Percentiles rank a stretch among this genome's conserved stretches.
Evolutionary conservation across 2,113 vertebrate species (phyloP).

Genomic region (Nycticryphes semicollaris): DNA sequence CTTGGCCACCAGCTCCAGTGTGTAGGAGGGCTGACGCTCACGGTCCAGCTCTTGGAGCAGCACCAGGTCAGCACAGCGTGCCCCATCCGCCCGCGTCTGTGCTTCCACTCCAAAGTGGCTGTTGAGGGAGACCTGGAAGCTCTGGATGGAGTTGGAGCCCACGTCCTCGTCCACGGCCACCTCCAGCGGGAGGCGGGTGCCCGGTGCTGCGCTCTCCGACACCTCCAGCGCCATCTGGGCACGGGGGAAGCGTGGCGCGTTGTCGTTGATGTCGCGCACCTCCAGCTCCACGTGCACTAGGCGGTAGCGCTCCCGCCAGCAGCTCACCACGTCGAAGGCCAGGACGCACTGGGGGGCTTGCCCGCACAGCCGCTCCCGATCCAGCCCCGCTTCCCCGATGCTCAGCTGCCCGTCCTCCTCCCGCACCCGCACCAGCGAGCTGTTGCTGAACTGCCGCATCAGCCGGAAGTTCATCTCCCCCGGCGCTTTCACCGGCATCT

Average conservation of each 20-base stretch:
- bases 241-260: slow-evolving; percentile 88
- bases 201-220: slow-evolving; percentile 86
- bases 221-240: slow-evolving; percentile 85
- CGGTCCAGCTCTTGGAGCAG: slow-evolving; percentile 92
- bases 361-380: slow-evolving; percentile 89
- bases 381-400: slow-evolving; percentile 87
- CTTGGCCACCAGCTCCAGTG: slow-evolving; percentile 87
- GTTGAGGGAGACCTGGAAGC: slow-evolving; percentile 90
- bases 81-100: slow-evolving; percentile 90
- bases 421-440: slow-evolving; percentile 87
- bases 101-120: slow-evolving; percentile 92
- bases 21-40: slow-evolving; percentile 85
- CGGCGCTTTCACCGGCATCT: slow-evolving; percentile 85
- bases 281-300: slow-evolving; percentile 95
- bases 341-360: slow-evolving; percentile 85
- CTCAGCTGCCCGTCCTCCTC: slow-evolving; percentile 91
- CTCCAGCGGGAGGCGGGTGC: slow-evolving; percentile 87
- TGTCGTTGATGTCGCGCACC: slow-evolving; percentile 93
- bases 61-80: slow-evolving; percentile 92
- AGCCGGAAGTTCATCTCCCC: slow-evolving; percentile 89
- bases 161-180: slow-evolving; percentile 89
- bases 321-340: slow-evolving; percentile 93
- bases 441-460: slow-evolving; percentile 92
- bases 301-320: slow-evolving; percentile 89
- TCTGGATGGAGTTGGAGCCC: slow-evolving; percentile 91